A percentile compares a stretch with the other conserved stretches of the same genome.
phyloP scores from a whole-genome alignment of 37 sponge, comb jelly and placozoan genomes.

The Dysidea cf. avara region DNA sequence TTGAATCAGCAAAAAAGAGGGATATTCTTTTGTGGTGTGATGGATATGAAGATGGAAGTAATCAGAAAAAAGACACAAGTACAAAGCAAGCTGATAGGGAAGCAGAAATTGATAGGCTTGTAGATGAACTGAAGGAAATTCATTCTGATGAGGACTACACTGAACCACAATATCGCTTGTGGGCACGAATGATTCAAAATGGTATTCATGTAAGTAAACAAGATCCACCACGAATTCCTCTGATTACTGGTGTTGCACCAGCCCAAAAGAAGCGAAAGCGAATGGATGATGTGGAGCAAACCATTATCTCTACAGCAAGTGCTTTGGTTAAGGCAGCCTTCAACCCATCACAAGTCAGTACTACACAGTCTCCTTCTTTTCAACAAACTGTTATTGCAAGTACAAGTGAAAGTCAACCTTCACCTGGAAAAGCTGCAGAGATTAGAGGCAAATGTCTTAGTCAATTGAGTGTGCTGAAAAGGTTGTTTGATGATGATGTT shows the following conservation, averaged over 20 bases:
- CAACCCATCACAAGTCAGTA: too few relatives aligned
- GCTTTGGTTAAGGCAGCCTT: constrained; percentile 10
- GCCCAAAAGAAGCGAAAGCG: too few relatives aligned
- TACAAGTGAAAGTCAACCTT: too few relatives aligned
- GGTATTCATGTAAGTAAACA: too few relatives aligned
- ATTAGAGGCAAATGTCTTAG: too few relatives aligned
- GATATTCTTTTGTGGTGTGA: constrained; percentile 36
- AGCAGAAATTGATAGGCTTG: constrained; percentile 17
- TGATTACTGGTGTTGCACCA: constrained; percentile 32
- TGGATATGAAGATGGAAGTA: background rate
- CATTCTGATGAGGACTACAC: constrained; percentile 8
- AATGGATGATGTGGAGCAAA: background rate
- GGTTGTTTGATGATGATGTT: too few relatives aligned
- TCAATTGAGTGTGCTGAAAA: too few relatives aligned
- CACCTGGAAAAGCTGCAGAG: too few relatives aligned
- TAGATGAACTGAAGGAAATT: constrained; percentile 5
- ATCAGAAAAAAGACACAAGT: background rate
- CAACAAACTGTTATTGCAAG: too few relatives aligned
- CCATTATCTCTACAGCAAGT: background rate
- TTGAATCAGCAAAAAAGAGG: background rate
- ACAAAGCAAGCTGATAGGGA: constrained; percentile 17
- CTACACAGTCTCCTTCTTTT: too few relatives aligned
- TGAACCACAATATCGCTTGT: constrained; percentile 26
- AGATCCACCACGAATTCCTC: constrained; percentile 24
- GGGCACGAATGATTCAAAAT: too few relatives aligned